Percentiles rank a stretch among this genome's conserved stretches.
Evolutionary conservation across 2,888 invertebrate genomes (phyloP).

Genomic region (Thereva unica): DNA sequence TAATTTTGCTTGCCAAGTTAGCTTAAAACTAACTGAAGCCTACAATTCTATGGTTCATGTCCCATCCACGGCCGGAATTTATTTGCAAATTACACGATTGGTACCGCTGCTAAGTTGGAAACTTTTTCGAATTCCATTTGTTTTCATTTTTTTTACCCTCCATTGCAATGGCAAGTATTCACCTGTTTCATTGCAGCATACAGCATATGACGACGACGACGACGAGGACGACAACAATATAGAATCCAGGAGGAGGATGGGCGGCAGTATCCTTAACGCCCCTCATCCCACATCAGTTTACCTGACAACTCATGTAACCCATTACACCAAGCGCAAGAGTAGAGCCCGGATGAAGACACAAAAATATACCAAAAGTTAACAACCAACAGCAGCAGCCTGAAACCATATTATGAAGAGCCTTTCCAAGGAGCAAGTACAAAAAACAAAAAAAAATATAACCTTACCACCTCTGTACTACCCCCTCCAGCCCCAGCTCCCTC

Average conservation of each 20-base stretch:
- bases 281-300: constrained; percentile 19
- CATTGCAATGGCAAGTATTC: too few relatives aligned
- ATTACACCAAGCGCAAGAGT: neutral
- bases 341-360: constrained; percentile 27
- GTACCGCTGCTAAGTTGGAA: constrained; percentile 33
- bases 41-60: constrained; percentile 33
- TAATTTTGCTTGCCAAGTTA: constrained; percentile 32
- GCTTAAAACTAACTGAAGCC: constrained; percentile 24
- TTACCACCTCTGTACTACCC: too few relatives aligned
- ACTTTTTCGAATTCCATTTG: constrained; percentile 30
- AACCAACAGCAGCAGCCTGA: constrained; percentile 18
- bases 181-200: too few relatives aligned
- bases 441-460: constrained; percentile 6
- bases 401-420: constrained; percentile 16
- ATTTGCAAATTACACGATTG: constrained; percentile 37
- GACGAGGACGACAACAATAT: too few relatives aligned
- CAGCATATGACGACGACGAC: too few relatives aligned
- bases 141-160: neutral
- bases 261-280: too few relatives aligned
- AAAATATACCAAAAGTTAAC: constrained; percentile 27
- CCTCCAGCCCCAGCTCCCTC: neutral
- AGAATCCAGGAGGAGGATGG: too few relatives aligned
- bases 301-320: constrained; percentile 23
- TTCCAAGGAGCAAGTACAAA: constrained; percentile 3
- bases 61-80: constrained; percentile 33